Conservation (phyloP, 1,140 invertebrate genomes). For the Octopus bimaculoides region DNA sequence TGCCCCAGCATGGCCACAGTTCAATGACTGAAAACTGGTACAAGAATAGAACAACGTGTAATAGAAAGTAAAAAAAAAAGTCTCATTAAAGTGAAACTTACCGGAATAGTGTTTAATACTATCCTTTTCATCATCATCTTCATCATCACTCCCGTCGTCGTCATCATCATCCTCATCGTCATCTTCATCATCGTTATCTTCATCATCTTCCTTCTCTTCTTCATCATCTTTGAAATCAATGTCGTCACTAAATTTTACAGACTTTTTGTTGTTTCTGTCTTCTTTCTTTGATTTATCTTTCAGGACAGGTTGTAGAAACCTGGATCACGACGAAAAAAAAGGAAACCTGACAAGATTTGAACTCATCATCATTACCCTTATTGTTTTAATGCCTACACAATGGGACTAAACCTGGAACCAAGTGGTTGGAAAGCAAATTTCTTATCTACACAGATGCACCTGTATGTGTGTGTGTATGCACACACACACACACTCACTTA, state of each 20-base stretch:
- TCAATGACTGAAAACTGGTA: no score
- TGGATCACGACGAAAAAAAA: neutral
- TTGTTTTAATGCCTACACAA: no score
- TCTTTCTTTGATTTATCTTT: conserved; percentile 15
- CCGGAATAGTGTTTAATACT: conserved; percentile 13
- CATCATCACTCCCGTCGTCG: conserved; percentile 68
- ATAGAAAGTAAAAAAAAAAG: no score
- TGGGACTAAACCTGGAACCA: no score
- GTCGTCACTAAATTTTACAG: conserved; percentile 18
- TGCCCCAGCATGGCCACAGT: no score
- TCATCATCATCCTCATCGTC: conserved; percentile 31
- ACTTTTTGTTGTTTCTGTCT: conserved; percentile 12
- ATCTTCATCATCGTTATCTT: conserved; percentile 42
- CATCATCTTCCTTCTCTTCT: conserved; percentile 47
- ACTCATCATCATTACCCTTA: no score
- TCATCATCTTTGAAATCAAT: conserved; percentile 42
- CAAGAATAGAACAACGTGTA: no score
- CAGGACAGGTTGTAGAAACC: conserved; percentile 11
- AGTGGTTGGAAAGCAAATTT: no score
- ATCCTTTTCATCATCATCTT: conserved; percentile 61
- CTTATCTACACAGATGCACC: no score
- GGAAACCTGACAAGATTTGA: neutral
- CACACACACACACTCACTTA: no score
- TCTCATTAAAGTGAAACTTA: no score
- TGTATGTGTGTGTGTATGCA: no score